phyloP scores from a whole-genome alignment of 2,113 vertebrate species.

The Perca flavescens region DNA sequence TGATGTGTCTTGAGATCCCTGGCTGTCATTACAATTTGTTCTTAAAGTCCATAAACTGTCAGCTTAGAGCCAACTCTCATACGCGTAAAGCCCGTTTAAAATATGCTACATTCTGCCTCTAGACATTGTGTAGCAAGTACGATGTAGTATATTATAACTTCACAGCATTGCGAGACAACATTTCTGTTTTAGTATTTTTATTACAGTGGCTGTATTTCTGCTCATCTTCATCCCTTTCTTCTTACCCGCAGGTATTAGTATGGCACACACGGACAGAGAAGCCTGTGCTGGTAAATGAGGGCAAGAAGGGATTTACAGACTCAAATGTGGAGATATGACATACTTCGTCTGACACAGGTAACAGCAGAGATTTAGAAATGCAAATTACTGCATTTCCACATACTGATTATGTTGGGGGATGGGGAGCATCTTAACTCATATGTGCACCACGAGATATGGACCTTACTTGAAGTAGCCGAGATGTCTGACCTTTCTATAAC shows the following conservation, averaged over 20 bases:
- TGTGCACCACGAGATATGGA: conserved; percentile 11
- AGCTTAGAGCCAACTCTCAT: conserved; percentile 28
- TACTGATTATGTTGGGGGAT: conserved; percentile 12
- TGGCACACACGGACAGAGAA: conserved; percentile 93
- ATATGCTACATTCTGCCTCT: conserved; percentile 16
- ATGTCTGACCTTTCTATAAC: conserved; percentile 25
- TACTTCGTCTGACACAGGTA: conserved; percentile 72
- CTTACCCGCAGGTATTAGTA: conserved; percentile 86
- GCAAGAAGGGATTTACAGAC: conserved; percentile 91
- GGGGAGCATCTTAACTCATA: not conserved
- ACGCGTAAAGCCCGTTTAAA: conserved; percentile 14
- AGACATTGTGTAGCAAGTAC: conserved; percentile 8
- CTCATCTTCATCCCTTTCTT: conserved; percentile 7
- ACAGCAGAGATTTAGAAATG: conserved; percentile 63
- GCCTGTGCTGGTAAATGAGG: conserved; percentile 90
- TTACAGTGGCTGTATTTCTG: conserved; percentile 21
- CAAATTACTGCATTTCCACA: conserved; percentile 44
- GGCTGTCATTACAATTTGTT: conserved; percentile 27
- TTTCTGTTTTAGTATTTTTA: conserved; percentile 11
- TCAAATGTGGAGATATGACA: conserved; percentile 88
- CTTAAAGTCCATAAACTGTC: conserved; percentile 36
- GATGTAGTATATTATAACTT: conserved; percentile 1
- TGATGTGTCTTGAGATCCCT: not conserved
- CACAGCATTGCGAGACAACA: not conserved
- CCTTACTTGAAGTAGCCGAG: not conserved